A percentile compares a stretch with the other conserved stretches of the same genome.
phyloP scores from a whole-genome alignment of 2,888 invertebrate species.

The Hypercompe scribonia region DNA sequence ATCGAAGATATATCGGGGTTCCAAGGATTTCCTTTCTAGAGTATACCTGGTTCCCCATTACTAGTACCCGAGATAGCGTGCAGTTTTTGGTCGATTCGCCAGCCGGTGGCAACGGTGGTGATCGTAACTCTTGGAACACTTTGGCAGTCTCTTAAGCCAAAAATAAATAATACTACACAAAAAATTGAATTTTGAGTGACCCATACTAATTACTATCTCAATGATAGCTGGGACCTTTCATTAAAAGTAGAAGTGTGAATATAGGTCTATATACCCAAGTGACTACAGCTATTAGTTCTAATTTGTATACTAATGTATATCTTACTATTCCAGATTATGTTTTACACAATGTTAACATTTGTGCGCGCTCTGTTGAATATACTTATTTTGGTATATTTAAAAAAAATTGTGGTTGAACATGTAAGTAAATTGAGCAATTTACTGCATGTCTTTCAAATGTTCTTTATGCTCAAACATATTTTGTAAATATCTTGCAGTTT shows the following conservation, averaged over 20 bases:
- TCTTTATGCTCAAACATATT: not conserved
- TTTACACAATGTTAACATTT: not conserved
- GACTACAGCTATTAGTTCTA: no score
- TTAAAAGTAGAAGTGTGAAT: slow-evolving; percentile 54
- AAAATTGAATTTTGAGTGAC: slow-evolving; percentile 8
- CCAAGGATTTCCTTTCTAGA: no score
- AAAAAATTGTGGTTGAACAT: not conserved
- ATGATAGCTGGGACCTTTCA: slow-evolving; percentile 73
- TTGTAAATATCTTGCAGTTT: not conserved
- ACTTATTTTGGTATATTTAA: not conserved
- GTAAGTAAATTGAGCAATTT: not conserved
- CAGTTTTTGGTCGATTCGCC: no score
- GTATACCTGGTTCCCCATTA: no score
- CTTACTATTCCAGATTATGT: not conserved
- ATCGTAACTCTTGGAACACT: no score
- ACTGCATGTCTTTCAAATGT: not conserved
- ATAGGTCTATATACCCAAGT: no score
- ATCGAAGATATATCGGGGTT: no score
- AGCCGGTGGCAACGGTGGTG: no score
- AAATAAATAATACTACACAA: no score
- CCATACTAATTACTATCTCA: slow-evolving; percentile 40
- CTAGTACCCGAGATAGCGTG: slow-evolving; percentile 97
- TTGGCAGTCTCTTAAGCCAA: slow-evolving; percentile 96
- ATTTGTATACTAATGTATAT: not conserved
- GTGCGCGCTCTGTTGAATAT: not conserved